A percentile compares a stretch with the other conserved stretches of the same genome.
These are phyloP conservation scores for Carcinoscorpius rotundicauda DNA, from an alignment of 1,140 invertebrate species.

Conservation along the genomic window DNA sequence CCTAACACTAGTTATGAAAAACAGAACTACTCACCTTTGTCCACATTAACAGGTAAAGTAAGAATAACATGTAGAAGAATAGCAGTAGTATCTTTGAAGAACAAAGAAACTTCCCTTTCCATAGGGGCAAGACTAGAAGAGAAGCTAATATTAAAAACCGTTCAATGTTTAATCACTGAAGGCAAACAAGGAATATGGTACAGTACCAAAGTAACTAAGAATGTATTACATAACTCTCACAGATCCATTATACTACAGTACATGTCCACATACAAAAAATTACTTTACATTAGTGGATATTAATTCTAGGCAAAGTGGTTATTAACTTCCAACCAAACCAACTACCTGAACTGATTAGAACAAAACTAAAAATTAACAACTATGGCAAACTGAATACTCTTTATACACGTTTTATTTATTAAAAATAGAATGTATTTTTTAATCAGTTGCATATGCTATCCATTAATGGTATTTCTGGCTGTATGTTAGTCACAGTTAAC, in stretches of 20 bases:
- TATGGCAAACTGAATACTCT: too few species aligned
- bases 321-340: too few species aligned
- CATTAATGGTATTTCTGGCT: too few species aligned
- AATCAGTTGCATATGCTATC: too few species aligned
- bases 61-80: constrained; percentile 75
- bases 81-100: constrained; percentile 69
- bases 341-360: too few species aligned
- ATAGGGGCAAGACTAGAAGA: constrained; percentile 28
- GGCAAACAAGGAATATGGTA: not conserved
- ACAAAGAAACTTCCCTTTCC: constrained; percentile 59
- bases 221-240: not conserved
- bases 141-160: not conserved
- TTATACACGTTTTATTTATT: too few species aligned
- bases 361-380: too few species aligned
- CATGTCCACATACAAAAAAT: not conserved
- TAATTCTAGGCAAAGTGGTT: too few species aligned
- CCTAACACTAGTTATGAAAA: too few species aligned
- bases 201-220: not conserved
- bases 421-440: too few species aligned
- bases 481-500: too few species aligned
- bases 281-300: too few species aligned
- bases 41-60: constrained; percentile 66
- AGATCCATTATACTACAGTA: not conserved
- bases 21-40: constrained; percentile 39
- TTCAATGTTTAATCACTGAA: not conserved